Conservation (phyloP, 1,140 invertebrate genomes). For the Pygmarrhopalites habei region DNA sequence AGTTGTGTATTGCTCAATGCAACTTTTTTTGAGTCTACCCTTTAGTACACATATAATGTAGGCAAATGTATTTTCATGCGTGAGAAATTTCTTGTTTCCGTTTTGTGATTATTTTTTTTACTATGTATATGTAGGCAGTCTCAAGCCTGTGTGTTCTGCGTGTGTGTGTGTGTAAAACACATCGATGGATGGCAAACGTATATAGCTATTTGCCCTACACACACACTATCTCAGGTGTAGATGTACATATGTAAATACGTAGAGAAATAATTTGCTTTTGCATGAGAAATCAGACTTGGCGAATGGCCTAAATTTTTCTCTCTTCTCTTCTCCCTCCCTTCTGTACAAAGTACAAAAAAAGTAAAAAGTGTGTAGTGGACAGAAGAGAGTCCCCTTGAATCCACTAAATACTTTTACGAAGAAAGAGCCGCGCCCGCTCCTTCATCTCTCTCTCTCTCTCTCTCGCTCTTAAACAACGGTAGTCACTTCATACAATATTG, state of each 20-base stretch:
- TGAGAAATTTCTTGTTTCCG: conserved; percentile 19
- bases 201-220: no score
- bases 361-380: conserved; percentile 4
- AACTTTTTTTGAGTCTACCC: no score
- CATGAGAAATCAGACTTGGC: conserved; percentile 15
- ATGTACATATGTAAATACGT: no score
- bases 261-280: conserved; percentile 11
- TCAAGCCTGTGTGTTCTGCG: no score
- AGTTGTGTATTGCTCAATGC: no score
- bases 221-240: no score
- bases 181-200: no score
- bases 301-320: conserved; percentile 10
- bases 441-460: background rate
- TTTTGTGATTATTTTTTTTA: conserved; percentile 10
- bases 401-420: background rate
- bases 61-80: conserved; percentile 14
- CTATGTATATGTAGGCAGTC: background rate
- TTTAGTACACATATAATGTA: no score
- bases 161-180: no score
- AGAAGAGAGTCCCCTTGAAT: conserved; percentile 14
- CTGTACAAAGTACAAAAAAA: no score
- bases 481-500: no score
- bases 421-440: background rate
- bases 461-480: background rate
- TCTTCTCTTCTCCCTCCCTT: no score